phyloP scores from a whole-genome alignment of 1,140 invertebrate species.

The Trichonephila inaurata region DNA sequence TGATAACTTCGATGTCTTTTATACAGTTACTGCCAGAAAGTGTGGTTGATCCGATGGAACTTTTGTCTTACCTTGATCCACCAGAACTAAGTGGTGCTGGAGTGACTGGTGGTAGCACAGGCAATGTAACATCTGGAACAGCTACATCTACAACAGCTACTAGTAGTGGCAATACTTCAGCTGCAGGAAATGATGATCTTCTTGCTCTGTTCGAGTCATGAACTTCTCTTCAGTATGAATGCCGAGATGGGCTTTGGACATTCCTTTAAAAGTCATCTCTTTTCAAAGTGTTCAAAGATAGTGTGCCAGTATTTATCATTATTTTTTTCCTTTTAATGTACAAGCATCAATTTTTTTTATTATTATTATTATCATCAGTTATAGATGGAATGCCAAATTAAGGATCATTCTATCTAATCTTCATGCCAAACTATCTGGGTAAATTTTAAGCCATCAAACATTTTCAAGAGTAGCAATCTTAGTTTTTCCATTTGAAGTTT shows the following conservation, averaged over 20 bases:
- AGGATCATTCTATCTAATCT: conserved; percentile 1
- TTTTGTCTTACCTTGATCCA: conserved; percentile 95
- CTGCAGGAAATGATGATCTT: conserved; percentile 80
- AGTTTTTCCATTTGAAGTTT: neutral
- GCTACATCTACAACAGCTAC: conserved; percentile 61
- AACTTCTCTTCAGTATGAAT: conserved; percentile 19
- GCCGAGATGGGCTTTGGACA: conserved; percentile 50
- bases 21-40: conserved; percentile 91
- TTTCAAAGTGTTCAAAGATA: conserved; percentile 67
- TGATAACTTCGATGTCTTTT: neutral
- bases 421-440: conserved; percentile 15
- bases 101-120: conserved; percentile 86
- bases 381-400: neutral
- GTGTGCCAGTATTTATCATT: conserved; percentile 70
- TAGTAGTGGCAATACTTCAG: conserved; percentile 79
- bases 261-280: conserved; percentile 55
- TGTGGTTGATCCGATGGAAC: conserved; percentile 92
- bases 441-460: neutral
- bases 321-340: conserved; percentile 35
- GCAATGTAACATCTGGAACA: conserved; percentile 84
- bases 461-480: neutral
- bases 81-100: conserved; percentile 85
- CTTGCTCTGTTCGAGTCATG: conserved; percentile 74
- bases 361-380: conserved; percentile 11
- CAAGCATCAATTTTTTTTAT: conserved; percentile 5